Evolutionary conservation across 1,140 invertebrate genomes (phyloP), one percentile per base, ranked within the genome.

Genomic region (Vanessa atalanta): DNA sequence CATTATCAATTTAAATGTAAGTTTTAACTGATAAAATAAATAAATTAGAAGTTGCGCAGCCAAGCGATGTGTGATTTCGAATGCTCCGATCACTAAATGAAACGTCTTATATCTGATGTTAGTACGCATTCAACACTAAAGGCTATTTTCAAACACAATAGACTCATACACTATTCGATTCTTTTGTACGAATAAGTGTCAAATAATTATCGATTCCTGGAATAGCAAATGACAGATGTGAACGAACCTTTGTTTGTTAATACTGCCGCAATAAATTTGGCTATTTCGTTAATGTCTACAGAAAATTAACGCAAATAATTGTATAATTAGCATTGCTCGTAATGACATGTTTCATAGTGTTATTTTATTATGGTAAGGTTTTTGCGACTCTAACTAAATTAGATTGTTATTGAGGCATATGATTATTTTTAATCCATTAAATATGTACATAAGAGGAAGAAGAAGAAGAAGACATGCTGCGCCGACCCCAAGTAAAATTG

Each of bases 1-100:
- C 78, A 80, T 82, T 51, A 69, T 77, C 47, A 23, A 57, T 11
- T 43, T 75, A 65, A 64, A 61, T 26, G 48, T 76, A 43, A 23
- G n/a, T 31, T 23, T 12, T 23, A 70, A 71, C 37, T 65, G 51
- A 43, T 64, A 43, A 70, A 67, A 64, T 66, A 47, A 71, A 48
- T 50, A 13, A 23, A 65, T 53, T 57, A 13, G 57, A 64, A 26
- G 61, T 23, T 70, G 65, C 63, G n/a, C 65, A 43, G 70, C 65
- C 61, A 53, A 61, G n/a, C 50, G 64, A 60, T 53, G 61, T 65
- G 60, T 37, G 53, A 67, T 66, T 43, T 31, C 31, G 67, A 66
- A 69, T 73, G 60, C 11, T 12, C 47, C 43, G 53, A 69, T 31
- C n/a, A 9, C 2, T 15, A 9, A 53, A 65, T 23, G 12, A 70